Evolutionary conservation across 2,113 vertebrate genomes (phyloP).

Genomic region (Brienomyrus longianalis): DNA sequence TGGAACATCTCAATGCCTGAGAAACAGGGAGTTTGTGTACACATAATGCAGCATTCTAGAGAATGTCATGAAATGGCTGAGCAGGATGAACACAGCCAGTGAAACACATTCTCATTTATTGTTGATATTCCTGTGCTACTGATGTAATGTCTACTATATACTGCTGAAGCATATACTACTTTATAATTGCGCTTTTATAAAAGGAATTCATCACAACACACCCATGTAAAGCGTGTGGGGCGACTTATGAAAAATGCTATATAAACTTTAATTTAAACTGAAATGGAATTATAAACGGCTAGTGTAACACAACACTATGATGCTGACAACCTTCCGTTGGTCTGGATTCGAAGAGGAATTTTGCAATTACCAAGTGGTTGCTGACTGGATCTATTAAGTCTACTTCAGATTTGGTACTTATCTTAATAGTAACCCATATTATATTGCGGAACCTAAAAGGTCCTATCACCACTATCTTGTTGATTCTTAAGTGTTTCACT

Average conservation of each 20-base stretch:
- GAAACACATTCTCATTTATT: background rate
- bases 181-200: background rate
- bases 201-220: background rate
- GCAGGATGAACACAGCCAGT: background rate
- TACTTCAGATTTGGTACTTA: background rate
- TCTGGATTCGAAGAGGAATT: background rate
- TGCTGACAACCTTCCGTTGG: background rate
- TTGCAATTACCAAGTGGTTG: background rate
- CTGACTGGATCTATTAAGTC: background rate
- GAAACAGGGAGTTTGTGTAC: background rate
- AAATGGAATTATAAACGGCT: background rate
- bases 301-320: background rate
- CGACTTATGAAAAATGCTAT: background rate
- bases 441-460: background rate
- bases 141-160: background rate
- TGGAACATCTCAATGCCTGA: constrained; percentile 88
- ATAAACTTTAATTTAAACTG: background rate
- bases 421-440: background rate
- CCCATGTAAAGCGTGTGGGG: background rate
- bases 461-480: background rate
- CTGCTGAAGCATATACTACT: background rate
- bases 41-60: background rate
- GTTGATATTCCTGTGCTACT: background rate
- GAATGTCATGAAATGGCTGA: background rate
- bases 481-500: background rate